Conservation (phyloP, 2,113 vertebrate species). For the Ondatra zibethicus region DNA sequence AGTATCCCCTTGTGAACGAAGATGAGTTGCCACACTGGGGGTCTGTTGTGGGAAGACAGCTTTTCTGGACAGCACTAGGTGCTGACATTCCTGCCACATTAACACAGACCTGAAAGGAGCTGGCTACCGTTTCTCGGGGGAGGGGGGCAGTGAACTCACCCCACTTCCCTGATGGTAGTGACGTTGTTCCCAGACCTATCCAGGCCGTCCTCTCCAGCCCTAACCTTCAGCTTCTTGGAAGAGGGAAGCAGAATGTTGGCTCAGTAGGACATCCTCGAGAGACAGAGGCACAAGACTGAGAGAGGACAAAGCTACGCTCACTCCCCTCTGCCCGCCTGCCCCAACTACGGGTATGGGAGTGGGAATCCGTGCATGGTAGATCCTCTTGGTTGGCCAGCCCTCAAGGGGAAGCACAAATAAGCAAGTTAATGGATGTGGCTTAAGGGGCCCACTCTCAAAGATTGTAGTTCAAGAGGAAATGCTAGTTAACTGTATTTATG, state of each 20-base stretch:
- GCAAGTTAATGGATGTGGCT: slow-evolving; percentile 21
- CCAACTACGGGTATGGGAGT: neutral
- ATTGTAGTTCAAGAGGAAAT: neutral
- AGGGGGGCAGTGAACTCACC: slow-evolving; percentile 71
- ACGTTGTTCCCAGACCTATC: slow-evolving; percentile 70
- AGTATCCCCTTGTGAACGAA: neutral
- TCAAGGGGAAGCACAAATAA: neutral
- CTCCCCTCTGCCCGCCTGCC: neutral
- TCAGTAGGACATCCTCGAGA: neutral
- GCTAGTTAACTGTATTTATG: neutral
- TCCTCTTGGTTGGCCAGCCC: neutral
- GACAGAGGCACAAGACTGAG: neutral
- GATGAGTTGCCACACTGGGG: neutral
- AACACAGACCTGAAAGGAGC: slow-evolving; percentile 45
- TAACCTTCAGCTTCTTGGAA: neutral
- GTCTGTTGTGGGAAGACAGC: neutral
- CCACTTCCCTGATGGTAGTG: slow-evolving; percentile 80
- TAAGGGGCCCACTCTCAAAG: neutral
- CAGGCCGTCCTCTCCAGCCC: neutral
- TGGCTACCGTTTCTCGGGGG: slow-evolving; percentile 68
- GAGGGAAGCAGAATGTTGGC: neutral
- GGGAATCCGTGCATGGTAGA: neutral
- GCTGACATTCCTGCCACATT: slow-evolving; percentile 46
- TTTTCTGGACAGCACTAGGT: neutral
- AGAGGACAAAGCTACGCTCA: neutral